Base-by-base conservation (phyloP, 2,113 vertebrate species). In the Phrynocephalus versicolor region DNA sequence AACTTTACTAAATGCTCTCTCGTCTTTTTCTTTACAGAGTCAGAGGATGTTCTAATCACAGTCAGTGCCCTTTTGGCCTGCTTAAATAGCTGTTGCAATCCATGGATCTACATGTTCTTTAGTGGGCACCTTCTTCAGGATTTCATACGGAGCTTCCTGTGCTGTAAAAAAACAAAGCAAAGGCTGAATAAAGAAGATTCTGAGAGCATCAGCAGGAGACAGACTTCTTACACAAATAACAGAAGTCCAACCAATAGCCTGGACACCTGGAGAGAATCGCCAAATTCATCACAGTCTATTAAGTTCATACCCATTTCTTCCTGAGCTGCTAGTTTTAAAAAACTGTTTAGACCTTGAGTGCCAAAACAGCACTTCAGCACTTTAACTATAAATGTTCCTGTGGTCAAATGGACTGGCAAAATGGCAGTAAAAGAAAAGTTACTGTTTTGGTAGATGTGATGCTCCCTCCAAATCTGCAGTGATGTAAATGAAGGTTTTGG, bases 31-130 rank as follows among this genome's bases (percentile, higher is more conserved):
- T 65, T 69, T 87, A 45, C 88, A 99, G 98, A 99, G 84, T 98
- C 98, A 0, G 98, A 99, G 90, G 98, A 98, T 96, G 97, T 97
- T 1, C 96, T 96, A 0, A 95, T 97, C 70, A 98, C 98, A 9
- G 97, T 99, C 86, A 98, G 98, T 0, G 98, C 98, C 1, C 96
- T 99, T 84, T 93, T 99, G 82, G 98, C 97, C 89, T 98, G 98
- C 79, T 96, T 99, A 90, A 99, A 99, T 92, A 99, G 98, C 83
- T 99, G 98, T 94, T 99, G 98, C 85, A 99, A 99, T 93, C 98
- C 98, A 0, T 99, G 98, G 98, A 98, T 99, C 93, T 99, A 99
- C 95, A 99, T 99, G 98, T 97, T 99, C 93, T 99, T 99, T 92
- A 99, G 98, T 0, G 98, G 98, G 3, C 98, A 99, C 81, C 98